phyloP scores from a whole-genome alignment of 2,888 invertebrate genomes.

The Campaea margaritaria region DNA sequence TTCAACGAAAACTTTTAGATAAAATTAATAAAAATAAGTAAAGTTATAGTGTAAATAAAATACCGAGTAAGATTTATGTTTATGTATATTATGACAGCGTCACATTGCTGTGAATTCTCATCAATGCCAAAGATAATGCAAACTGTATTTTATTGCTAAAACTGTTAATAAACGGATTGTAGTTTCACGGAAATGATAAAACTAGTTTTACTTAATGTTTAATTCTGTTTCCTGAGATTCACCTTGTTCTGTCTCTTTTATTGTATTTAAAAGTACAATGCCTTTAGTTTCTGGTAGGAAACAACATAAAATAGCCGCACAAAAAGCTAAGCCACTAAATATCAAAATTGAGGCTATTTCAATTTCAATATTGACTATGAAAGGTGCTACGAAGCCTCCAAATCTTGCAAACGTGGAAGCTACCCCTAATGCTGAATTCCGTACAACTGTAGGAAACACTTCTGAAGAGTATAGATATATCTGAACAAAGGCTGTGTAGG shows the following conservation, averaged over 20 bases:
- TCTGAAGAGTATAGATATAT: constrained; percentile 91
- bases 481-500: constrained; percentile 87
- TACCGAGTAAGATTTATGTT: constrained; percentile 2
- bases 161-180: not conserved
- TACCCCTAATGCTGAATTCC: constrained; percentile 92
- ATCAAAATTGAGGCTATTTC: constrained; percentile 73
- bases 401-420: constrained; percentile 88
- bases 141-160: not conserved
- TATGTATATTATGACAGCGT: constrained; percentile 22
- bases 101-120: constrained; percentile 60
- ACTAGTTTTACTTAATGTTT: constrained; percentile 1
- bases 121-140: constrained; percentile 50
- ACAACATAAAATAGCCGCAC: constrained; percentile 65
- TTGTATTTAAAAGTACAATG: constrained; percentile 69
- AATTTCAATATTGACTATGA: constrained; percentile 84
- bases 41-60: constrained; percentile 1
- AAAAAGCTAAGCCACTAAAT: constrained; percentile 67
- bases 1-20: constrained; percentile 81
- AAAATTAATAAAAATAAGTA: constrained; percentile 39
- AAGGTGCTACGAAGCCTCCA: constrained; percentile 89
- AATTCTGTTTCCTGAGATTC: constrained; percentile 17
- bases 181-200: not conserved
- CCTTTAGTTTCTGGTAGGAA: constrained; percentile 76
- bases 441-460: constrained; percentile 91
- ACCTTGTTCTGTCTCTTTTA: constrained; percentile 63